Percentiles rank a stretch among this genome's conserved stretches.
Evolutionary conservation across 2,888 invertebrate genomes (phyloP).

Genomic region (Macroteleia sp.): DNA sequence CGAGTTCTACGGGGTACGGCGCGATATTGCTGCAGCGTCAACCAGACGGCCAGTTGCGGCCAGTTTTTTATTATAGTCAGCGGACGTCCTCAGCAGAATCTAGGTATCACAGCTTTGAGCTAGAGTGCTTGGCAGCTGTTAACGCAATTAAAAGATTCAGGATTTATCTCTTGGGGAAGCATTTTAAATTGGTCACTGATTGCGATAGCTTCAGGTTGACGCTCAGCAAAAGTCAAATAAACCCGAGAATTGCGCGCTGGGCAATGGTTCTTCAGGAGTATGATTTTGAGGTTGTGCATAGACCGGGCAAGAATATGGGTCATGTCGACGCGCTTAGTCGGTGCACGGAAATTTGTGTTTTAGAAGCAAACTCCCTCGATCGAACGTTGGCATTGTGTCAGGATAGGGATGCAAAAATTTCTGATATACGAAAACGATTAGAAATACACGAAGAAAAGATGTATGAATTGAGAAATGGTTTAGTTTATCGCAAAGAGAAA

Average conservation of each 20-base stretch:
- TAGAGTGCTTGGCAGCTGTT: constrained; percentile 49
- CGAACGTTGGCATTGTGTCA: constrained; percentile 56
- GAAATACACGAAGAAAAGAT: constrained; percentile 50
- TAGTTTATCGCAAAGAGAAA: constrained; percentile 62
- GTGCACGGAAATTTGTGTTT: constrained; percentile 40
- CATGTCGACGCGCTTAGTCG: constrained; percentile 63
- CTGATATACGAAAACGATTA: constrained; percentile 43
- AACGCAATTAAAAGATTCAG: constrained; percentile 68
- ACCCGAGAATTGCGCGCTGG: constrained; percentile 72
- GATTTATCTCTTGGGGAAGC: constrained; percentile 67
- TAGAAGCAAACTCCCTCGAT: constrained; percentile 57
- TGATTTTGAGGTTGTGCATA: constrained; percentile 58
- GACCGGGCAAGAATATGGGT: constrained; percentile 51
- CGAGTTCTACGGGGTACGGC: too few species aligned
- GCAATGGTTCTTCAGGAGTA: constrained; percentile 59
- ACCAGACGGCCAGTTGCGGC: too few species aligned
- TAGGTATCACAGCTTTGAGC: constrained; percentile 72
- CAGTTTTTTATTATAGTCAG: constrained; percentile 72
- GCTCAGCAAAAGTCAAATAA: constrained; percentile 69
- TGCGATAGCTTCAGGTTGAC: constrained; percentile 70
- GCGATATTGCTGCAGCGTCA: too few species aligned
- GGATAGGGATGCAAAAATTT: constrained; percentile 44
- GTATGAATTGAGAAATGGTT: constrained; percentile 62
- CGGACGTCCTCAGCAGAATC: constrained; percentile 69
- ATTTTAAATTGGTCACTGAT: constrained; percentile 72